Conservation (phyloP, 2,113 vertebrate species). For the Sterrhoptilus dennistouni region DNA sequence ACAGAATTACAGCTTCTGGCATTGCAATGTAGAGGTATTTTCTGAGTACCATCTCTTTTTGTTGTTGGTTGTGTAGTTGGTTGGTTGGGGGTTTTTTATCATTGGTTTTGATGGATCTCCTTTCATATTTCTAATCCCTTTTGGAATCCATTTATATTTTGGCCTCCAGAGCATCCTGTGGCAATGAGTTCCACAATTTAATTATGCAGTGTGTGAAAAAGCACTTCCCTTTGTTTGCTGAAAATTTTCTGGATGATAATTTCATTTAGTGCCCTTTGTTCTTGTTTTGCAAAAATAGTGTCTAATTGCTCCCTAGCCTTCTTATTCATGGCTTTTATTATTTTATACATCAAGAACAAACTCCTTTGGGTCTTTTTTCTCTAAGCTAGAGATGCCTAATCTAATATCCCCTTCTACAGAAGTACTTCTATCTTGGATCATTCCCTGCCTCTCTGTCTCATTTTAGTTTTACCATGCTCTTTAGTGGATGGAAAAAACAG, state of each 20-base stretch:
- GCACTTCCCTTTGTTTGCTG: constrained; percentile 44
- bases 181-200: constrained; percentile 8
- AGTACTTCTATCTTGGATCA: background rate
- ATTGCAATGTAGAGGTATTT: background rate
- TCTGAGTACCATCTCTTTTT: background rate
- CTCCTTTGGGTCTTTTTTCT: background rate
- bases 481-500: background rate
- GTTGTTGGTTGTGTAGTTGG: background rate
- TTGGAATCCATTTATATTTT: constrained; percentile 16
- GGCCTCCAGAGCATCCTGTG: constrained; percentile 10
- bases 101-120: background rate
- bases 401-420: background rate
- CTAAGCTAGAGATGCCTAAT: background rate
- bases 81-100: background rate
- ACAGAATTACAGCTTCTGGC: background rate
- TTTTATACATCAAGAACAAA: background rate
- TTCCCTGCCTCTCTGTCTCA: background rate
- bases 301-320: constrained; percentile 3
- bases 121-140: constrained; percentile 12
- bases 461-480: background rate
- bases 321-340: constrained; percentile 12
- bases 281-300: constrained; percentile 13
- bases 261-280: constrained; percentile 12
- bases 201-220: constrained; percentile 48
- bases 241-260: constrained; percentile 42